Percentiles rank a stretch among this genome's conserved stretches.
phyloP scores from a whole-genome alignment of 2,113 vertebrate genomes.

The Carettochelys insculpta region DNA sequence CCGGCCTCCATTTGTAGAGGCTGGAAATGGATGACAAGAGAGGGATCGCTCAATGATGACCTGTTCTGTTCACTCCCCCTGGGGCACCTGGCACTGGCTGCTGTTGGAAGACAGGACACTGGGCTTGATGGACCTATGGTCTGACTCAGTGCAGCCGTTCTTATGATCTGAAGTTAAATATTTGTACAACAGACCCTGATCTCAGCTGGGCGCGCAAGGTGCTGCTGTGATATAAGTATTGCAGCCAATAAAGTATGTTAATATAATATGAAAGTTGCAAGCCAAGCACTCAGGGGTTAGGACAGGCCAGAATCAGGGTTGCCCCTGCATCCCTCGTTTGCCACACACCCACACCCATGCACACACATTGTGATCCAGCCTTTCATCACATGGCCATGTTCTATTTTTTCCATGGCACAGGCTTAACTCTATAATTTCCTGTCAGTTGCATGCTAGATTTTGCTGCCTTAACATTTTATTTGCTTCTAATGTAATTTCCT shows the following conservation, averaged over 20 bases:
- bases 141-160: no score
- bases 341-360: not conserved
- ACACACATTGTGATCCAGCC: not conserved
- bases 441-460: not conserved
- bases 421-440: slow-evolving; percentile 2
- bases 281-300: slow-evolving; percentile 28
- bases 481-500: not conserved
- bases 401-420: not conserved
- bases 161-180: no score
- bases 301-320: not conserved
- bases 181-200: not conserved
- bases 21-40: no score
- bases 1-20: no score
- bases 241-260: not conserved
- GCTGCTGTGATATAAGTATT: not conserved
- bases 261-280: not conserved
- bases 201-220: not conserved
- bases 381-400: slow-evolving; percentile 42
- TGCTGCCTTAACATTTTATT: not conserved
- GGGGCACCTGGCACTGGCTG: no score
- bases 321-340: not conserved
- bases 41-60: no score
- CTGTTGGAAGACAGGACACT: no score
- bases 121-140: no score
- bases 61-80: no score